Evolutionary conservation across 2,888 invertebrate genomes (phyloP).

Genomic region (Drosophila macrospina): DNA sequence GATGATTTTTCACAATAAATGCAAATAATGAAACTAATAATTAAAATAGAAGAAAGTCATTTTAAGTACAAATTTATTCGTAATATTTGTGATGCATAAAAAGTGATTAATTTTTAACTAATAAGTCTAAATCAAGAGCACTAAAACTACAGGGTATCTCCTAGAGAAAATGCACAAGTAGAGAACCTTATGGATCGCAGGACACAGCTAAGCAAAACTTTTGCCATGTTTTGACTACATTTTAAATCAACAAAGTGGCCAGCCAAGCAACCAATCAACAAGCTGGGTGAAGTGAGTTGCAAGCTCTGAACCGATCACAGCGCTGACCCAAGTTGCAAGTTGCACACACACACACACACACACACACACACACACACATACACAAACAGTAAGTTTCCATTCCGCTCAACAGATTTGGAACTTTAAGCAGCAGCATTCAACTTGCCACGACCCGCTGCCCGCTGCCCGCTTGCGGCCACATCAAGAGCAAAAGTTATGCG

Average conservation of each 20-base stretch:
- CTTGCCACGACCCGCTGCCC: background rate
- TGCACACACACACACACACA: too few species aligned
- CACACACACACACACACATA: too few species aligned
- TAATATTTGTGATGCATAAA: too few species aligned
- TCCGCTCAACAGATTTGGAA: constrained; percentile 48
- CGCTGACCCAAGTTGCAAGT: constrained; percentile 16
- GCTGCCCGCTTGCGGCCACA: background rate
- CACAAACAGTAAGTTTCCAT: constrained; percentile 31
- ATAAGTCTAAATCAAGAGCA: too few species aligned
- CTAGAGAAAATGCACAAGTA: background rate
- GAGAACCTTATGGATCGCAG: background rate
- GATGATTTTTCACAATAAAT: too few species aligned
- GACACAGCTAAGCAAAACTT: background rate
- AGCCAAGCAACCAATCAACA: constrained; percentile 11
- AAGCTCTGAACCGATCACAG: constrained; percentile 9
- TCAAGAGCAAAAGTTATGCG: constrained; percentile 38
- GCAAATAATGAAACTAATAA: too few species aligned
- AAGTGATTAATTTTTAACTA: too few species aligned
- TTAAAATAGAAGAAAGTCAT: too few species aligned
- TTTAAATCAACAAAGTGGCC: constrained; percentile 20
- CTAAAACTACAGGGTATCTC: background rate
- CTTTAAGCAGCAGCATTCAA: constrained; percentile 36
- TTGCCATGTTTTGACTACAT: constrained; percentile 8
- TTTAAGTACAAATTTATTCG: too few species aligned
- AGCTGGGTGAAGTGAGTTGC: background rate